These are phyloP conservation scores for Phataginus tricuspis DNA, from an alignment of 2,797 vertebrate species.

Conservation along the genomic window DNA sequence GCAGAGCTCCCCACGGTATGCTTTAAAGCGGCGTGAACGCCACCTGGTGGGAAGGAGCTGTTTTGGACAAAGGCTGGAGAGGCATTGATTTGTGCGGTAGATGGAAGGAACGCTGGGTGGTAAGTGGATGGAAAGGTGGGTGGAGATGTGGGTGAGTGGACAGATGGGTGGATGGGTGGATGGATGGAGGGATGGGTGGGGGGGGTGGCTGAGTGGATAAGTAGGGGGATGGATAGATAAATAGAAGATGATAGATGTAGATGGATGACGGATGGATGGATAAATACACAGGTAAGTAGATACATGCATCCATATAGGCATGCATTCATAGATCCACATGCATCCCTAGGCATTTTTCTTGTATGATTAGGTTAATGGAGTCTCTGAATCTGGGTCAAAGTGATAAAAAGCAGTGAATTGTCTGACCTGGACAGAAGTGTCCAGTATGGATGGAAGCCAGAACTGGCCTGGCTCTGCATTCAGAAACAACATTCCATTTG, in stretches of 20 bases:
- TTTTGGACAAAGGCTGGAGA: background rate
- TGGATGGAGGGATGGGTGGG: background rate
- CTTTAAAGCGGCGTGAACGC: background rate
- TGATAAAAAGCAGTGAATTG: too few species aligned
- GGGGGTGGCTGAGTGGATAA: background rate
- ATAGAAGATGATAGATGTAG: too few species aligned
- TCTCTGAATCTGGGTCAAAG: background rate
- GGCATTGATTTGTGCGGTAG: rapidly evolving
- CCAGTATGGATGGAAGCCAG: background rate
- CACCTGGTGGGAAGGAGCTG: background rate
- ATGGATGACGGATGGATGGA: background rate
- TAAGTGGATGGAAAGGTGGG: too few species aligned
- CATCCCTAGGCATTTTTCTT: background rate
- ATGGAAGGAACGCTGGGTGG: background rate
- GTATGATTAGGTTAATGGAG: background rate
- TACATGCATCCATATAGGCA: rapidly evolving
- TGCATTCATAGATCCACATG: too few species aligned
- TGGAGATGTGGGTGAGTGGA: background rate
- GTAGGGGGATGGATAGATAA: too few species aligned
- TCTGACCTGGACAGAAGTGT: background rate
- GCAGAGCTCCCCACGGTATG: rapidly evolving
- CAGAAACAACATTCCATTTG: background rate
- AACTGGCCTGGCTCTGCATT: background rate
- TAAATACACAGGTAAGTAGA: background rate
- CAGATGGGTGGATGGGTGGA: rapidly evolving